Percentiles rank a stretch among this genome's conserved stretches.
Conservation (phyloP, 2,888 invertebrate species). For the Listrodromus nycthemerus region DNA sequence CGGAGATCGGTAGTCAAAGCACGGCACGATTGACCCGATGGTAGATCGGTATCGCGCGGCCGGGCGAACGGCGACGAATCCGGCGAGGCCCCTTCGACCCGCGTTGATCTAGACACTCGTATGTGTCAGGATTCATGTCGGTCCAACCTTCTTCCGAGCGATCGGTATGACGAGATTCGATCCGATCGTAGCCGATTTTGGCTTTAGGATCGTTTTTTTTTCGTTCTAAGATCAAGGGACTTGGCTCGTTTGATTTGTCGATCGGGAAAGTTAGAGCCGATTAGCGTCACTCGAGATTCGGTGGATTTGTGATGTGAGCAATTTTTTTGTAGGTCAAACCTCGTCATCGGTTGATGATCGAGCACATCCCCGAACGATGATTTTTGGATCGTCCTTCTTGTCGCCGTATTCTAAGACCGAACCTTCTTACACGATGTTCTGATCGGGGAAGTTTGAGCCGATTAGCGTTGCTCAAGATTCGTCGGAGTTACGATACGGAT, state of each 20-base stretch:
- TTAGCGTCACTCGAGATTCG: not conserved
- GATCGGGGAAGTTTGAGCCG: no score
- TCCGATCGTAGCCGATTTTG: not conserved
- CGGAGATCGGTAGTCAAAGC: not conserved
- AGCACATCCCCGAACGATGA: not conserved
- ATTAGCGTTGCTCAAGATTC: no score
- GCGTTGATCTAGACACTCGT: not conserved
- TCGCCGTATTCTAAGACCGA: no score
- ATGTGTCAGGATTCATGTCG: not conserved
- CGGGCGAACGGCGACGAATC: not conserved
- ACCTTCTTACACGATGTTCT: no score
- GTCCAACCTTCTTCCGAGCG: not conserved
- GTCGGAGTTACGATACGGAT: no score
- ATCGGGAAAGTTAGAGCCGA: not conserved
- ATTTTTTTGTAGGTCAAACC: not conserved
- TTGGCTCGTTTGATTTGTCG: not conserved
- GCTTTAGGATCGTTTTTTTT: not conserved
- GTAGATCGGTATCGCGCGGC: slow-evolving; percentile 4
- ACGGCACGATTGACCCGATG: slow-evolving; percentile 3
- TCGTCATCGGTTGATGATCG: not conserved
- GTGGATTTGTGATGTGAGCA: not conserved
- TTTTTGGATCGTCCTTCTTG: no score
- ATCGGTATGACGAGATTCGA: not conserved
- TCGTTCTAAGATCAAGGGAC: not conserved
- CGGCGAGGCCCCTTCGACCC: slow-evolving; percentile 1